A percentile compares a stretch with the other conserved stretches of the same genome.
These are phyloP conservation scores for Xenopus borealis DNA, from an alignment of 2,113 vertebrate species.

Conservation along the genomic window DNA sequence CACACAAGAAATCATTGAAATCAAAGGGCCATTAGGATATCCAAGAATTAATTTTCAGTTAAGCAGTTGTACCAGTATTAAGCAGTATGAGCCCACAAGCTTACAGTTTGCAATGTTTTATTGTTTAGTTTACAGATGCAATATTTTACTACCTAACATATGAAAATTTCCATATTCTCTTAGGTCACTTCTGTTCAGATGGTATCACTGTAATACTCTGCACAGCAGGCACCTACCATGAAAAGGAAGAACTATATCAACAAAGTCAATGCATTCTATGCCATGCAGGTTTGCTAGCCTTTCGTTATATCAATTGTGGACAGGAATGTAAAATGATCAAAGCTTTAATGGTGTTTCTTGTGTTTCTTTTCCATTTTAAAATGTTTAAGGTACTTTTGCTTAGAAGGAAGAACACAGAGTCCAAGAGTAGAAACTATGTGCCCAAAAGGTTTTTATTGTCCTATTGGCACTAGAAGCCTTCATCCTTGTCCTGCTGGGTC, in stretches of 20 bases:
- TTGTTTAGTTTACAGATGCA: no score
- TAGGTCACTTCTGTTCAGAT: constrained; percentile 72
- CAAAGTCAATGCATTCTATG: constrained; percentile 62
- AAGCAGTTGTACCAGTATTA: no score
- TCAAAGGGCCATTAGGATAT: no score
- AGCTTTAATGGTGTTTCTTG: neutral
- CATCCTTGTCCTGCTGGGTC: constrained; percentile 76
- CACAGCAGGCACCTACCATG: constrained; percentile 70
- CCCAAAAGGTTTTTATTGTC: constrained; percentile 73
- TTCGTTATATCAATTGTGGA: neutral
- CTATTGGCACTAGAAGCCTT: constrained; percentile 67
- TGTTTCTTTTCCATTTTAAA: neutral
- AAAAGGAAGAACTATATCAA: constrained; percentile 57
- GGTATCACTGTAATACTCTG: constrained; percentile 57
- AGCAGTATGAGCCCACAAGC: no score
- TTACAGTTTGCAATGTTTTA: no score
- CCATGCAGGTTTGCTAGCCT: constrained; percentile 65
- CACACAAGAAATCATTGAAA: no score
- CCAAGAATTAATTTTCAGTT: no score
- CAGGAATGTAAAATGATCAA: neutral
- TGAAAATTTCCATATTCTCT: no score
- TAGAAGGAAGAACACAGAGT: constrained; percentile 66
- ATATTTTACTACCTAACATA: no score
- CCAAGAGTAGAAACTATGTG: constrained; percentile 70
- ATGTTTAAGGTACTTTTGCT: constrained; percentile 69